Evolutionary conservation across 2,888 invertebrate genomes (phyloP).

Genomic region (Nudaria mundana): DNA sequence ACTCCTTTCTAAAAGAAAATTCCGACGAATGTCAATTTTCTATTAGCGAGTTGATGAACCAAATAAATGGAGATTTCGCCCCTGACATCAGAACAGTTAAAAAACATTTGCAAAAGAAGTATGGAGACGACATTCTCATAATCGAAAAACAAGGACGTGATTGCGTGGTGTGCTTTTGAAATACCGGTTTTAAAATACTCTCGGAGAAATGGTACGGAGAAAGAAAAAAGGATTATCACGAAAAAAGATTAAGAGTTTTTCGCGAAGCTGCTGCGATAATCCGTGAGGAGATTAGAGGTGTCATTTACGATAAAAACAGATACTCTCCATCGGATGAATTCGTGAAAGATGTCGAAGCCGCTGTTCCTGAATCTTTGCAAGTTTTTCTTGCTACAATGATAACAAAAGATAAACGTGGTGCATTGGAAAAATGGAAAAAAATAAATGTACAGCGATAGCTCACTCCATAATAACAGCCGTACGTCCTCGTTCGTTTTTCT

Average conservation of each 20-base stretch:
- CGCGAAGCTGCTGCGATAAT: conserved; percentile 6
- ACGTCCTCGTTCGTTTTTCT: conserved; percentile 20
- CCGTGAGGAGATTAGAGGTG: conserved; percentile 1
- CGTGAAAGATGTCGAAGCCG: conserved; percentile 1
- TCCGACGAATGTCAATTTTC: conserved; percentile 2
- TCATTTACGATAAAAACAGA: conserved; percentile 2
- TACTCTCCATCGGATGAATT: conserved; percentile 2
- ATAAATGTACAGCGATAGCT: conserved; percentile 19
- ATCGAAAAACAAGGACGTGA: not conserved
- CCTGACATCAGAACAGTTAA: not conserved
- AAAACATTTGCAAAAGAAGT: not conserved
- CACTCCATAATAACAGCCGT: conserved; percentile 20
- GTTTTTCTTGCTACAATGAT: conserved; percentile 1
- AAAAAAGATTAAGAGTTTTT: conserved; percentile 3
- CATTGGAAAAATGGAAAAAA: conserved; percentile 3
- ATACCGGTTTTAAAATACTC: conserved; percentile 3
- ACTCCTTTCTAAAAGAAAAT: not conserved
- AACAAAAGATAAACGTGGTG: not conserved
- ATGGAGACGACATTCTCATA: not conserved
- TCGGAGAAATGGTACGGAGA: conserved; percentile 1
- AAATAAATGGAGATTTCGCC: not conserved
- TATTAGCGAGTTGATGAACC: not conserved
- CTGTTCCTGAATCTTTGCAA: conserved; percentile 1
- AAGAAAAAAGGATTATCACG: not conserved
- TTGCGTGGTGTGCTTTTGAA: conserved; percentile 1